A percentile compares a stretch with the other conserved stretches of the same genome.
Evolutionary conservation across 2,113 vertebrate genomes (phyloP).

Genomic region (Hippocampus comes): DNA sequence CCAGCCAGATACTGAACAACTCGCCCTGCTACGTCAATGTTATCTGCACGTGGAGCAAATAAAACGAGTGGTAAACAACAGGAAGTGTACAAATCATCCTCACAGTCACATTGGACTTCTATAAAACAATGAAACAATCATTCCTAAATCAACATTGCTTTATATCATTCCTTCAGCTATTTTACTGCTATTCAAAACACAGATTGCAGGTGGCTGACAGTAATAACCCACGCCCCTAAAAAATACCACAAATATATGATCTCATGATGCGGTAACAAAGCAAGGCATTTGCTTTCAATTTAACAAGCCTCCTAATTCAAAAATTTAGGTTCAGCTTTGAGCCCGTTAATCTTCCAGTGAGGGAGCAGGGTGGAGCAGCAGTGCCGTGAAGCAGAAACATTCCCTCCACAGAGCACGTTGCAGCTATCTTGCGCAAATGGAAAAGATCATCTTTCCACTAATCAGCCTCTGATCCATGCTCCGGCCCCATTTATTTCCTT

Average conservation of each 20-base stretch:
- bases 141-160: slow-evolving; percentile 9
- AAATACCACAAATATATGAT: background rate
- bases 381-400: slow-evolving; percentile 5
- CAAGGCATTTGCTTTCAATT: slow-evolving; percentile 5
- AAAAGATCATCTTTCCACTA: slow-evolving; percentile 24
- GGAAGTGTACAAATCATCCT: background rate
- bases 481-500: slow-evolving; percentile 37
- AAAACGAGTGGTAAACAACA: slow-evolving; percentile 18
- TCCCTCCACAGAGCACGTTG: slow-evolving; percentile 19
- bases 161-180: background rate
- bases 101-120: background rate
- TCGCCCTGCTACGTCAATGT: slow-evolving; percentile 65
- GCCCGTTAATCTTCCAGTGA: slow-evolving; percentile 1
- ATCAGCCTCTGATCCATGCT: slow-evolving; percentile 36
- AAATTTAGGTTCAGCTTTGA: slow-evolving; percentile 1
- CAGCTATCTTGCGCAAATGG: slow-evolving; percentile 23
- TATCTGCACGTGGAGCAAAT: slow-evolving; percentile 46
- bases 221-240: background rate
- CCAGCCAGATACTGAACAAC: slow-evolving; percentile 68
- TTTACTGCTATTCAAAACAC: background rate
- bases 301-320: background rate
- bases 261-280: background rate
- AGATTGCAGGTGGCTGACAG: background rate
- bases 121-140: background rate
- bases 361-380: slow-evolving; percentile 7